Base-by-base conservation (phyloP, 2,888 invertebrate genomes). In the Camptogramma bilineatum region DNA sequence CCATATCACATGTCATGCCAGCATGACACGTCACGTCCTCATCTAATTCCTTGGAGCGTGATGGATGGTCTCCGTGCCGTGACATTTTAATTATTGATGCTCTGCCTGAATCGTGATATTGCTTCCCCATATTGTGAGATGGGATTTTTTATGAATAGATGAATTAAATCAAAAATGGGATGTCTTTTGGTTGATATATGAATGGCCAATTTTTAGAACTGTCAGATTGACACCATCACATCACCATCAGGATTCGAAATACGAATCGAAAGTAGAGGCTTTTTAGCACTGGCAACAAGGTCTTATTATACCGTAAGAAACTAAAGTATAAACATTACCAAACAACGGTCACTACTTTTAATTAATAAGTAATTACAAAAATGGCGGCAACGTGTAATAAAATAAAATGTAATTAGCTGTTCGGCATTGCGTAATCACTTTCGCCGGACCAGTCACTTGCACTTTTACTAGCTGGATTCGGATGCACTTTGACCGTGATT, bases 391-490 rank as follows among this genome's bases (percentile, higher is more conserved):
- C 44, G 52, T 67, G 62, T 64, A 66, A 70, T 65, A 68, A 68
- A 66, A 70, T 65, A 68, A 68, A 67, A 51, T 68, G 66, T 69
- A 69, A 70, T 72, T 70, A 70, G 65, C 46, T 62, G 58, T 47
- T 53, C 55, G 52, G n/a, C n/a, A n/a, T 70, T 62, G 62, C 59
- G 70, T 59, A 72, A 73, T 18, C 60, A 70, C 73, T 73, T 73
- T 73, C 73, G 62, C 73, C 52, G 52, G 63, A 34, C 50, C 64
- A 59, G 21, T 53, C 62, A 48, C 60, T 54, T 73, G 70, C 69
- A 69, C 64, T 66, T 70, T 64, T 65, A 56, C 62, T 63, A 42
- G 18, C 54, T 48, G 7, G n/a, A 42, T 13, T 42, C 46, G 42
- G 13, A 46, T 59, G 59, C 59, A 64, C 46, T 55, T 46, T 57